phyloP scores from a whole-genome alignment of 2,888 invertebrate genomes.

The Cylindroiulus punctatus region DNA sequence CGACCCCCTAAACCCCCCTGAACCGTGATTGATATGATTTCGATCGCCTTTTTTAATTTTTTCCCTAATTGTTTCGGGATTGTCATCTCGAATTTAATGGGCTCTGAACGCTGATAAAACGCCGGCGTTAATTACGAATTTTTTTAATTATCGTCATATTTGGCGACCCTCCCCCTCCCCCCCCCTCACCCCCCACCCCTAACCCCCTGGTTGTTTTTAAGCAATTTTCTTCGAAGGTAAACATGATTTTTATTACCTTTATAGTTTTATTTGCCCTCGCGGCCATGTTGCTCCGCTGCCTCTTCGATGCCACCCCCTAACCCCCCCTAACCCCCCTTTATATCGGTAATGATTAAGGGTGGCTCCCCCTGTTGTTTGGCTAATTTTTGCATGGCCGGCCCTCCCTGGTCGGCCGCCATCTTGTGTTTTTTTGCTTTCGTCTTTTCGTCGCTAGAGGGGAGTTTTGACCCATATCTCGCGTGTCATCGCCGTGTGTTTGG shows the following conservation, averaged over 20 bases:
- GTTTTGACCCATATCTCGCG: slow-evolving; percentile 44
- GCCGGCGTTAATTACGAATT: slow-evolving; percentile 35
- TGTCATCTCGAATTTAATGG: slow-evolving; percentile 3
- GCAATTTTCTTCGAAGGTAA: slow-evolving; percentile 40
- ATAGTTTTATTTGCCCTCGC: slow-evolving; percentile 13
- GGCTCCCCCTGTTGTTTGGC: slow-evolving; percentile 1
- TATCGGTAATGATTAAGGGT: not conserved
- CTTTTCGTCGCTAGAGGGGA: slow-evolving; percentile 27
- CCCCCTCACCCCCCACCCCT: not conserved
- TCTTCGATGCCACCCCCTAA: not conserved
- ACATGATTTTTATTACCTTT: slow-evolving; percentile 29
- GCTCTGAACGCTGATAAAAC: slow-evolving; percentile 35
- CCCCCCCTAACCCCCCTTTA: not conserved
- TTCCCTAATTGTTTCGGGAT: slow-evolving; percentile 27
- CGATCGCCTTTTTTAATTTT: slow-evolving; percentile 27
- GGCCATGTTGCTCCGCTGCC: not conserved
- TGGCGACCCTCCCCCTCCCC: not conserved
- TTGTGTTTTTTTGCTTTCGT: not conserved
- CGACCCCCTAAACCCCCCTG: not conserved
- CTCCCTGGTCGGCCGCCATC: not conserved
- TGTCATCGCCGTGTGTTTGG: slow-evolving; percentile 49
- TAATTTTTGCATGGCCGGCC: not conserved
- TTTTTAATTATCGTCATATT: slow-evolving; percentile 3
- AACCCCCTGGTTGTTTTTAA: not conserved
- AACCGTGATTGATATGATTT: slow-evolving; percentile 42